Evolutionary conservation across 1,140 invertebrate genomes (phyloP).

Genomic region (Pogonomyrmex californicus): DNA sequence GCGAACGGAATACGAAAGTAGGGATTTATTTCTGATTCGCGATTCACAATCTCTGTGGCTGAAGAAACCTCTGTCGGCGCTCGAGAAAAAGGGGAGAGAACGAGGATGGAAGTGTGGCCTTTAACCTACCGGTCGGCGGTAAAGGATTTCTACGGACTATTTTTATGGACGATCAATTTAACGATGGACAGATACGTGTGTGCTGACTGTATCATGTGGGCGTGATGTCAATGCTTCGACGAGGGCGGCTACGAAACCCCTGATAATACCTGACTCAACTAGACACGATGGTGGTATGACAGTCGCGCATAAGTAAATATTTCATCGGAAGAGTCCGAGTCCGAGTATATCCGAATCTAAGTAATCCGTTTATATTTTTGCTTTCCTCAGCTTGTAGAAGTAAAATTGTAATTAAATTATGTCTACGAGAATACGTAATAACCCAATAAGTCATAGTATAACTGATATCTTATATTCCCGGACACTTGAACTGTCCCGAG

Average conservation of each 20-base stretch:
- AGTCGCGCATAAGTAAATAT: conserved; percentile 15
- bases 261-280: not conserved
- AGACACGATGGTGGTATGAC: conserved; percentile 20
- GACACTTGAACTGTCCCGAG: not conserved
- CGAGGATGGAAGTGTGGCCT: conserved; percentile 7
- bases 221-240: conserved; percentile 58
- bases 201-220: not conserved
- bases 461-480: not conserved
- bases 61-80: not conserved
- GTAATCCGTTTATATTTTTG: not conserved
- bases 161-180: conserved; percentile 60
- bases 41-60: conserved; percentile 25
- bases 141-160: conserved; percentile 44
- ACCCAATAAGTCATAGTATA: not conserved
- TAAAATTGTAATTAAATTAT: conserved; percentile 1
- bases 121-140: not conserved
- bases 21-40: conserved; percentile 41
- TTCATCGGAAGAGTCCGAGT: not conserved
- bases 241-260: not conserved
- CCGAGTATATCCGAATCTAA: not conserved
- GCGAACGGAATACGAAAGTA: conserved; percentile 46
- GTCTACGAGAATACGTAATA: not conserved
- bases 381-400: not conserved
- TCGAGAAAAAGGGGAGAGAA: not conserved
- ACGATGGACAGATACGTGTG: conserved; percentile 20